Percentiles rank a stretch among this genome's conserved stretches.
Conservation (phyloP, 1,140 invertebrate species). For the Helicoverpa zea region DNA sequence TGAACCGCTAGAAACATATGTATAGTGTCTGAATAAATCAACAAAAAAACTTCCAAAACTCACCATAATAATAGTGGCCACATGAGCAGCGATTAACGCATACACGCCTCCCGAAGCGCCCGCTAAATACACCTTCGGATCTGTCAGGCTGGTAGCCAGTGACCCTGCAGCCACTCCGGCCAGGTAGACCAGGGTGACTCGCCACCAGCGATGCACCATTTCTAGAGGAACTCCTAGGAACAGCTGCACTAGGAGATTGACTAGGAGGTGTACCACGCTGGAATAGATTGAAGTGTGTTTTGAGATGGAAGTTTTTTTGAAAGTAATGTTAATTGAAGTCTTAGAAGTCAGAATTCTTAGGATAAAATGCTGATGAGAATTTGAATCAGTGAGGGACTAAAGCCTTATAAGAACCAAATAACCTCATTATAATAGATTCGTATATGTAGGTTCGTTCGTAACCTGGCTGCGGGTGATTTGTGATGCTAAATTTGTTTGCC, state of each 20-base stretch:
- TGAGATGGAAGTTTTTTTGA: neutral
- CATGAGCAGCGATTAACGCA: constrained; percentile 97
- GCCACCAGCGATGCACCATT: constrained; percentile 98
- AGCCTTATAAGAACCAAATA: too few relatives aligned
- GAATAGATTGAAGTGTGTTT: constrained; percentile 52
- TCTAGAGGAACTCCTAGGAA: constrained; percentile 97
- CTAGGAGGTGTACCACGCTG: constrained; percentile 94
- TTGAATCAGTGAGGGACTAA: too few relatives aligned
- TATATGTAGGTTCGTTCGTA: too few relatives aligned
- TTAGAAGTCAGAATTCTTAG: too few relatives aligned
- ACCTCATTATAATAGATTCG: too few relatives aligned
- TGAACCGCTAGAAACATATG: too few relatives aligned
- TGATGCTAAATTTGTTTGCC: too few relatives aligned
- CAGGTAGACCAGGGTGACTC: constrained; percentile 93
- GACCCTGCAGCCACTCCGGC: constrained; percentile 95
- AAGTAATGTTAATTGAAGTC: too few relatives aligned
- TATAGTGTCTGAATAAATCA: too few relatives aligned
- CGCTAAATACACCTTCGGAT: constrained; percentile 95
- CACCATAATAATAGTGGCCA: constrained; percentile 97
- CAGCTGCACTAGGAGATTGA: constrained; percentile 97
- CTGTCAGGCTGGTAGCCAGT: constrained; percentile 95
- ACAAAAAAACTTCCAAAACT: too few relatives aligned
- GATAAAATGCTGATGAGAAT: too few relatives aligned
- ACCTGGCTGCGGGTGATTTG: too few relatives aligned
- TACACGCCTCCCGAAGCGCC: constrained; percentile 99